phyloP scores from a whole-genome alignment of 2,797 vertebrate genomes.

The Pygocentrus nattereri region DNA sequence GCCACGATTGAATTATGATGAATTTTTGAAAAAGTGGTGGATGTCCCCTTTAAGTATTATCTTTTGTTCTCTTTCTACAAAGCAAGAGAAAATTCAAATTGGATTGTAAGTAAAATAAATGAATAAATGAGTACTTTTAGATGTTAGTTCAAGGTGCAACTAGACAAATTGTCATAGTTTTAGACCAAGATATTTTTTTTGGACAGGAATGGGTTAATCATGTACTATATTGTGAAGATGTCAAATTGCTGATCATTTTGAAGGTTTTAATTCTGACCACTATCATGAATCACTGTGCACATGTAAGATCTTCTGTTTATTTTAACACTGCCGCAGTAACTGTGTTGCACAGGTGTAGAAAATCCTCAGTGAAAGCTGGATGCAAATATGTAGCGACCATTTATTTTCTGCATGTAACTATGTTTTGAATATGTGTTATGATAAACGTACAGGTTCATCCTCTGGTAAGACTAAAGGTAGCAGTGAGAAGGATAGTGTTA shows the following conservation, averaged over 20 bases:
- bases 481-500: neutral
- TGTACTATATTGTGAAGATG: too few relatives aligned
- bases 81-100: too few relatives aligned
- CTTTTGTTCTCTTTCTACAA: too few relatives aligned
- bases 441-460: neutral
- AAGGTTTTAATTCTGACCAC: neutral
- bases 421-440: neutral
- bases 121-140: too few relatives aligned
- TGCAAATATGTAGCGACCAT: neutral
- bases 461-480: neutral
- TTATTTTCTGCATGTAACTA: neutral
- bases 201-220: neutral
- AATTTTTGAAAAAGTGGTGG: too few relatives aligned
- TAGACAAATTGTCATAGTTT: too few relatives aligned
- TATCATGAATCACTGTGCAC: neutral
- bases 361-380: neutral
- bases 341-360: neutral
- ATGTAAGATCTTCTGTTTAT: neutral
- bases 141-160: too few relatives aligned
- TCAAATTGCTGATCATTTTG: neutral
- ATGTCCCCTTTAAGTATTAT: too few relatives aligned
- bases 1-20: too few relatives aligned
- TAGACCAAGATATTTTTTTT: neutral
- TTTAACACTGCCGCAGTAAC: neutral
- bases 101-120: too few relatives aligned